Conservation (phyloP, 2,113 vertebrate genomes). For the Myrmecophaga tridactyla region DNA sequence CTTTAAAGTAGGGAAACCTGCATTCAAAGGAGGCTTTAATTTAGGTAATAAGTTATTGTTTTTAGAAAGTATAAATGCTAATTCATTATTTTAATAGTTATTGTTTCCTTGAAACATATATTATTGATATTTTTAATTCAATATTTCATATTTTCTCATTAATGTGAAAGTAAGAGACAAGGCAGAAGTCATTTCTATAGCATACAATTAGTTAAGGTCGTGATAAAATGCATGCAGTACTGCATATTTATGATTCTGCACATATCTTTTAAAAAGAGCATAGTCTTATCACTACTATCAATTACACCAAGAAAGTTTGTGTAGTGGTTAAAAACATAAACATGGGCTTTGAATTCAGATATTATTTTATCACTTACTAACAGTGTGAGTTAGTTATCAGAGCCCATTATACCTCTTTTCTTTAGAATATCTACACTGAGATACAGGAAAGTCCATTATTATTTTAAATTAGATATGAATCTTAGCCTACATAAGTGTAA, state of each 20-base stretch:
- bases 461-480: conserved; percentile 28
- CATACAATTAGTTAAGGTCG: neutral
- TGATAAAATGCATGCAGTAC: neutral
- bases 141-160: conserved; percentile 34
- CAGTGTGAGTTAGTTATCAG: no score
- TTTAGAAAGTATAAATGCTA: conserved; percentile 42
- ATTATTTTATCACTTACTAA: conserved; percentile 32
- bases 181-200: neutral
- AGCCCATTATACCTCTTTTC: conserved; percentile 12
- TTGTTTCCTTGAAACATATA: conserved; percentile 6
- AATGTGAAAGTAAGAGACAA: neutral
- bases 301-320: neutral
- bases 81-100: conserved; percentile 13
- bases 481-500: neutral
- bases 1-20: conserved; percentile 13
- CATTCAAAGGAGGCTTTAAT: neutral
- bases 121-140: conserved; percentile 29
- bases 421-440: conserved; percentile 20
- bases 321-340: conserved; percentile 34
- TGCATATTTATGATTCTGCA: neutral
- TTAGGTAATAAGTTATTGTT: neutral
- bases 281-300: neutral
- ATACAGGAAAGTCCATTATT: conserved; percentile 42
- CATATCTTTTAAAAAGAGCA: neutral
- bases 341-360: conserved; percentile 34